A percentile compares a stretch with the other conserved stretches of the same genome.
phyloP scores from a whole-genome alignment of 2,888 invertebrate genomes.

The Sinodicranocentrus sp. region DNA sequence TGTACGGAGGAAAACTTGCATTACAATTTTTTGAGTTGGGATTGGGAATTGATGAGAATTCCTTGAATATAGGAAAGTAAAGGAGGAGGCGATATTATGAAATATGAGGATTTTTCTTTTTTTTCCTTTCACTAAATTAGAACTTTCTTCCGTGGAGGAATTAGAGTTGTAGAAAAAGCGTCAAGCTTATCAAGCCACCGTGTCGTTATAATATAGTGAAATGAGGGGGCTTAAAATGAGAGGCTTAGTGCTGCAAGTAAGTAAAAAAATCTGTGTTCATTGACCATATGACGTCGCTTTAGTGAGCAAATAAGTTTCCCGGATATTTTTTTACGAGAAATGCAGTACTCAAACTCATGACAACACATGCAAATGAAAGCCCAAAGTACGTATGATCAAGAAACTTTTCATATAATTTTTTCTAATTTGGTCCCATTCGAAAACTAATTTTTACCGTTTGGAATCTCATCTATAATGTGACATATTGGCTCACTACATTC shows the following conservation, averaged over 20 bases:
- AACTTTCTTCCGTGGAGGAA: slow-evolving; percentile 31
- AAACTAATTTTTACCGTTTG: slow-evolving; percentile 77
- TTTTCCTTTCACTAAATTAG: slow-evolving; percentile 43
- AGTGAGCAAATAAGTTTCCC: slow-evolving; percentile 61
- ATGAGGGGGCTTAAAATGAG: slow-evolving; percentile 52
- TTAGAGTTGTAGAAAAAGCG: slow-evolving; percentile 21
- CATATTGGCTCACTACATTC: slow-evolving; percentile 73
- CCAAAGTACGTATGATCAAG: slow-evolving; percentile 72
- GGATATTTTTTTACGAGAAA: slow-evolving; percentile 49
- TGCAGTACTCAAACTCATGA: slow-evolving; percentile 62
- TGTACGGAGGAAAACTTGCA: no score
- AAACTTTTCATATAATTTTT: slow-evolving; percentile 77
- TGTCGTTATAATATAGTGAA: slow-evolving; percentile 35
- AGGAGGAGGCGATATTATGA: slow-evolving; percentile 31
- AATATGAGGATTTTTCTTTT: slow-evolving; percentile 59
- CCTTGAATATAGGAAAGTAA: slow-evolving; percentile 10
- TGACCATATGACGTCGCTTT: slow-evolving; percentile 67
- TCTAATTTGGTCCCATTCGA: slow-evolving; percentile 77
- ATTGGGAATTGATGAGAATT: slow-evolving; percentile 22
- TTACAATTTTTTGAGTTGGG: no score
- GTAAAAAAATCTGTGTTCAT: slow-evolving; percentile 66
- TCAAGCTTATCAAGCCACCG: slow-evolving; percentile 45
- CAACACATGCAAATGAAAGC: slow-evolving; percentile 76
- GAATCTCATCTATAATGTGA: slow-evolving; percentile 77
- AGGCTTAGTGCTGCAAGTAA: slow-evolving; percentile 43